A percentile compares a stretch with the other conserved stretches of the same genome.
Evolutionary conservation across 2,113 vertebrate genomes (phyloP).

Genomic region (Lophochroa leadbeateri): DNA sequence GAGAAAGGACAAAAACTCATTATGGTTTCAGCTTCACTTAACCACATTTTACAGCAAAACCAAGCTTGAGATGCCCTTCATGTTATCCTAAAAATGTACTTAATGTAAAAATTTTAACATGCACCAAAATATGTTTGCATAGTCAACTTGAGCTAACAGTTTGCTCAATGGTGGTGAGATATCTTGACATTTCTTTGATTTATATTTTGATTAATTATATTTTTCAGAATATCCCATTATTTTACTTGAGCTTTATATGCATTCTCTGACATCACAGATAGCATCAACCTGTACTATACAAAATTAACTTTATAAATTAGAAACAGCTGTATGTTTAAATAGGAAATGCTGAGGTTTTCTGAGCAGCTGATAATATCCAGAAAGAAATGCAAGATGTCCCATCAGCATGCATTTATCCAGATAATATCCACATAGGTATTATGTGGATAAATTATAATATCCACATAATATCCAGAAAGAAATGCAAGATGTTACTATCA

Average conservation of each 20-base stretch:
- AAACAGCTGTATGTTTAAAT: not conserved
- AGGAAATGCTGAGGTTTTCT: not conserved
- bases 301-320: not conserved
- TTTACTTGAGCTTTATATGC: not conserved
- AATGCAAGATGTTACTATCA: not conserved
- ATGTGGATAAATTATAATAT: not conserved
- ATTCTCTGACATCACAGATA: not conserved
- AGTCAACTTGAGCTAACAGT: not conserved
- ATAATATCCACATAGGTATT: not conserved
- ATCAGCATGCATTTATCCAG: not conserved
- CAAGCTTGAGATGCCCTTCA: not conserved
- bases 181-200: not conserved
- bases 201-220: not conserved
- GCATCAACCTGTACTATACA: not conserved
- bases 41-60: not conserved
- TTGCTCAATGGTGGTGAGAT: not conserved
- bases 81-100: not conserved
- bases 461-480: not conserved
- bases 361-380: not conserved
- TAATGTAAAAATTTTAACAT: not conserved
- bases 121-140: not conserved
- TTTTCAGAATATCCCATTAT: not conserved
- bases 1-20: not conserved
- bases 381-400: not conserved
- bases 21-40: not conserved